Evolutionary conservation across 2,797 vertebrate species (phyloP).

Genomic region (Chrosomus eos): DNA sequence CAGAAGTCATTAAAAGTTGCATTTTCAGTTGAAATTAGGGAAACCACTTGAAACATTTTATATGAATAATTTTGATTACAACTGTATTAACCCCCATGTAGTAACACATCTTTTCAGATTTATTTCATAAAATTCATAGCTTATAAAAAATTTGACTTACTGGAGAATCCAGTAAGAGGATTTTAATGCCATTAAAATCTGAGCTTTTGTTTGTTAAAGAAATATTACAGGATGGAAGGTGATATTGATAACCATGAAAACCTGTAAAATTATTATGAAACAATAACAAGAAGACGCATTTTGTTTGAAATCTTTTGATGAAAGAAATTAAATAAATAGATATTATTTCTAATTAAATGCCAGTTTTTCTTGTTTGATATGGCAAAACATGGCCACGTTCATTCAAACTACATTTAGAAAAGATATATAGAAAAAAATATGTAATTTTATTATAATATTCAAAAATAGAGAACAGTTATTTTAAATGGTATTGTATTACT

Average conservation of each 20-base stretch:
- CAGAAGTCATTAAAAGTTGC: no score
- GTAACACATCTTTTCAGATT: no score
- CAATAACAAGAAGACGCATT: not conserved
- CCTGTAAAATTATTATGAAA: not conserved
- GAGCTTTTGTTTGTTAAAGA: not conserved
- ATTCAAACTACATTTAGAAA: no score
- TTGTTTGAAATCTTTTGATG: not conserved
- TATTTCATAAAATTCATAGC: not conserved
- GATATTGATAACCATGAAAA: not conserved
- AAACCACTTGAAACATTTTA: no score
- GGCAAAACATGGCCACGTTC: not conserved
- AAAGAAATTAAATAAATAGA: not conserved
- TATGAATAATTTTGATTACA: no score
- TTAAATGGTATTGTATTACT: not conserved
- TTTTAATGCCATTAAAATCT: not conserved
- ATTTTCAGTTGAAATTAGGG: no score
- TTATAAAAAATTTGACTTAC: no score
- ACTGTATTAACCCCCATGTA: no score
- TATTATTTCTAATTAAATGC: not conserved
- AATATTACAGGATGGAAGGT: not conserved
- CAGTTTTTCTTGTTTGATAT: no score
- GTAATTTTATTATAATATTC: no score
- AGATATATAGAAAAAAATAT: no score
- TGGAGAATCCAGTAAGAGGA: no score
- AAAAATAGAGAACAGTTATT: not conserved